Evolutionary conservation across 23 tunicate genomes (phyloP), one percentile per base, ranked within the genome.

Genomic region (Trididemnum nubilum): DNA sequence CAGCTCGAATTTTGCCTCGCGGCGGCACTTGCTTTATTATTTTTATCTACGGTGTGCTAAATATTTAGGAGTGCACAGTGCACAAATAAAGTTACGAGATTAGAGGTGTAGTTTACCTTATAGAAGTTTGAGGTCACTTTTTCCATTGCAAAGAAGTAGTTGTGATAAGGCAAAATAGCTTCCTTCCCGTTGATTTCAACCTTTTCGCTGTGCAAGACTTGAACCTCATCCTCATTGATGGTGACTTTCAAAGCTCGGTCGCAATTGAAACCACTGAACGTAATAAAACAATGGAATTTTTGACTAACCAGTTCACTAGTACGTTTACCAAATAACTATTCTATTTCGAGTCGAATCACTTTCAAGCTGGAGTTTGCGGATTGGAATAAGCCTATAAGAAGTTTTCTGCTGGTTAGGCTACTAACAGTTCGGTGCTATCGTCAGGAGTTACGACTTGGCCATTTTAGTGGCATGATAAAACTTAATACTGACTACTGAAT

Each of bases 61-160:
- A n/a, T n/a, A n/a, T n/a, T n/a, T n/a, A n/a, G n/a, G n/a, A n/a
- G n/a, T n/a, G n/a, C n/a, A n/a, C n/a, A n/a, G n/a, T n/a, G n/a
- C n/a, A n/a, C n/a, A n/a, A n/a, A n/a, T n/a, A n/a, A n/a, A n/a
- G n/a, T n/a, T n/a, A n/a, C n/a, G n/a, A n/a, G n/a, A n/a, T n/a
- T n/a, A n/a, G n/a, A n/a, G n/a, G n/a, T n/a, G n/a, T n/a, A n/a
- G 18, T 61, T 21, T 61, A 93, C 98, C 88, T 96, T 96, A 72
- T 71, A 93, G 77, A 91, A 87, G 57, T 75, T 87, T 1, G 99
- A 87, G 3, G 99, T 96, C 57, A 96, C 94, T 81, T 96, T 96
- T 75, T 96, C 99, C 83, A 96, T 85, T 4, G 96, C 97, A 64
- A 79, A 96, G 65, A 87, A 88, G 65, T 91, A 93, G 77, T 82